Conservation (phyloP, 1,140 invertebrate species). For the Zaprionus nigranus region DNA sequence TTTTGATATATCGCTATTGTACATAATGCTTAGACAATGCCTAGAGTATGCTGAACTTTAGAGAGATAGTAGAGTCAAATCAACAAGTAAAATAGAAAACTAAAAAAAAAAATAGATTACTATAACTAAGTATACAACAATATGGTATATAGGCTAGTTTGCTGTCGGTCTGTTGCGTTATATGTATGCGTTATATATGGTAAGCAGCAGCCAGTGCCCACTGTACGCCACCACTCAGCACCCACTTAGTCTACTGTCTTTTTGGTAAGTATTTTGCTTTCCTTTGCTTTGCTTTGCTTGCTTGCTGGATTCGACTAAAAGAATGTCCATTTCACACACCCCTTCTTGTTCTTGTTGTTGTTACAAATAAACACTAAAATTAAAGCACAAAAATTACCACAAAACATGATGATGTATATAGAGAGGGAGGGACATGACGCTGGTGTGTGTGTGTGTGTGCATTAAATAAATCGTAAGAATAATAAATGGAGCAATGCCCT, state of each 20-base stretch:
- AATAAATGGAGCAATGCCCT: slow-evolving; percentile 24
- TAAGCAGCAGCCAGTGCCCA: slow-evolving; percentile 28
- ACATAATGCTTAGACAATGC: slow-evolving; percentile 42
- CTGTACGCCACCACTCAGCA: slow-evolving; percentile 32
- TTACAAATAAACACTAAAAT: slow-evolving; percentile 61
- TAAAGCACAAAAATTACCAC: slow-evolving; percentile 37
- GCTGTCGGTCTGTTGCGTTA: slow-evolving; percentile 1
- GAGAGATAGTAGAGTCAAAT: slow-evolving; percentile 6
- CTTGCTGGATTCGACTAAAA: slow-evolving; percentile 45
- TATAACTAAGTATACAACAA: slow-evolving; percentile 7
- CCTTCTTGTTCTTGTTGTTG: slow-evolving; percentile 11
- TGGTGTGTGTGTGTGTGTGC: not conserved
- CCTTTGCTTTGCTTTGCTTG: slow-evolving; percentile 38
- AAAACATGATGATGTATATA: slow-evolving; percentile 8
- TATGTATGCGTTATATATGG: slow-evolving; percentile 9
- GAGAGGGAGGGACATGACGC: not conserved
- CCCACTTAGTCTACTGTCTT: slow-evolving; percentile 72
- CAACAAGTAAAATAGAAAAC: slow-evolving; percentile 1
- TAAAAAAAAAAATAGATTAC: slow-evolving; percentile 14
- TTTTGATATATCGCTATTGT: slow-evolving; percentile 34
- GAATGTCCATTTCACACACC: not conserved
- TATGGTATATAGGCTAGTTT: slow-evolving; percentile 24
- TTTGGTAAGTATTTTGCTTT: slow-evolving; percentile 71
- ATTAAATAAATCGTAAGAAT: slow-evolving; percentile 21
- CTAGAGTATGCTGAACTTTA: slow-evolving; percentile 39